Percentiles rank a stretch among this genome's conserved stretches.
phyloP scores from a whole-genome alignment of 2,797 vertebrate genomes.

The Aldrovandia affinis region DNA sequence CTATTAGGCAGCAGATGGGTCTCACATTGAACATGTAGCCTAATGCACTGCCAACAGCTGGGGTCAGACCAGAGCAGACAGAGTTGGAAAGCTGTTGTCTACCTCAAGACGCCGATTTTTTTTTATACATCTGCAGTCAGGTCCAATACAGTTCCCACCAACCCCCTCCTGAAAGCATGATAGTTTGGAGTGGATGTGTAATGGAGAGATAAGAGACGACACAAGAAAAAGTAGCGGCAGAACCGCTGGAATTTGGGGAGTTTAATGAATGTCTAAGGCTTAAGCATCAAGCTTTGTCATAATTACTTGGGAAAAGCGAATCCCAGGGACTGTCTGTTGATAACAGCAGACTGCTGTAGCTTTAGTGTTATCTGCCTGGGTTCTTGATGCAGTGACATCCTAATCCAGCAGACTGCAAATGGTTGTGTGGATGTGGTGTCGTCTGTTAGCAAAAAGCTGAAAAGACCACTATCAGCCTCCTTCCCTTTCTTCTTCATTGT shows the following conservation, averaged over 20 bases:
- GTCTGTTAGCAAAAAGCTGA: background rate
- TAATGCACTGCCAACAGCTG: background rate
- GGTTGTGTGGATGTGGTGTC: background rate
- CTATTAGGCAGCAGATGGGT: background rate
- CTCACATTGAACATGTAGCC: background rate
- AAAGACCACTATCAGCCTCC: background rate
- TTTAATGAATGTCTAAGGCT: background rate
- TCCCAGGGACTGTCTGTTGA: conserved; percentile 7
- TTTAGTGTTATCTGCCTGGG: conserved; percentile 46
- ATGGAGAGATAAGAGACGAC: background rate
- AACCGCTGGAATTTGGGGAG: background rate
- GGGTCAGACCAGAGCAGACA: background rate
- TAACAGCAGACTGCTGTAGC: conserved; percentile 26
- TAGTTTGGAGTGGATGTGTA: background rate
- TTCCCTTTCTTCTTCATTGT: background rate
- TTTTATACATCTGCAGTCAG: background rate
- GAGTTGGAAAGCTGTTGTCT: background rate
- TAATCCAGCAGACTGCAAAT: conserved; percentile 36
- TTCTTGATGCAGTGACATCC: conserved; percentile 45
- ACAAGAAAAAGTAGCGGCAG: background rate
- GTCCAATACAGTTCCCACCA: too few relatives aligned
- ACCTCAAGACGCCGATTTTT: background rate
- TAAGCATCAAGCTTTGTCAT: background rate
- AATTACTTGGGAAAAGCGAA: conserved; percentile 1
- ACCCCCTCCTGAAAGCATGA: background rate